Percentiles rank a stretch among this genome's conserved stretches.
Evolutionary conservation across 2,113 vertebrate genomes (phyloP).

Genomic region (Sphaerodactylus townsendi): DNA sequence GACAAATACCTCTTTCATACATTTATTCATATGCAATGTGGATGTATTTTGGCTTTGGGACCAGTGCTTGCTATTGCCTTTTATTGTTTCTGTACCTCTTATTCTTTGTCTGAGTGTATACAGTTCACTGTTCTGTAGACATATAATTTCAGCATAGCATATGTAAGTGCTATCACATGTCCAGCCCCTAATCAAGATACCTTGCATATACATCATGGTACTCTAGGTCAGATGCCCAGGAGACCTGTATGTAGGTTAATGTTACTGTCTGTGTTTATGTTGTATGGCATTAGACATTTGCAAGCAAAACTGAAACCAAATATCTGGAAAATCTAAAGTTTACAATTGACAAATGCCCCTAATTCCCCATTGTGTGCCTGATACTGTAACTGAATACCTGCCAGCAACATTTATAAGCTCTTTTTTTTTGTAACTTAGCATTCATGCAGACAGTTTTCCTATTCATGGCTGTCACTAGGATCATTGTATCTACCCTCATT

Average conservation of each 20-base stretch:
- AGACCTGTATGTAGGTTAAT: not conserved
- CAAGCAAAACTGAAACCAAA: not conserved
- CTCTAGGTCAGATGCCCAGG: not conserved
- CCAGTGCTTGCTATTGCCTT: not conserved
- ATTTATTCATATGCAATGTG: not conserved
- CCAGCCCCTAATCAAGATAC: not conserved
- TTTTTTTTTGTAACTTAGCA: not conserved
- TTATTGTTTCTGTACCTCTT: not conserved
- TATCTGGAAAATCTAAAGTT: not conserved
- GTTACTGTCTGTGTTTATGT: not conserved
- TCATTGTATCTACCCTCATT: not conserved
- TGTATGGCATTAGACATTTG: not conserved
- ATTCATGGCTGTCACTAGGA: not conserved
- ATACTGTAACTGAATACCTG: not conserved
- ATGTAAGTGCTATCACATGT: not conserved
- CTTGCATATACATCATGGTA: not conserved
- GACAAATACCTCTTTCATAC: not conserved
- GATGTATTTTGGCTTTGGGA: not conserved
- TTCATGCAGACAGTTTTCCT: not conserved
- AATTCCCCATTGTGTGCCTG: not conserved
- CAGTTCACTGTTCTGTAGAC: not conserved
- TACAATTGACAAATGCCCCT: fast-evolving
- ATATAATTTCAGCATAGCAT: not conserved
- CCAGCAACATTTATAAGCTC: slow-evolving; percentile 2
- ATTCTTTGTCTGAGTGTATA: no score